A percentile compares a stretch with the other conserved stretches of the same genome.
Conservation (phyloP, 2,888 invertebrate genomes). For the Nebria salina region DNA sequence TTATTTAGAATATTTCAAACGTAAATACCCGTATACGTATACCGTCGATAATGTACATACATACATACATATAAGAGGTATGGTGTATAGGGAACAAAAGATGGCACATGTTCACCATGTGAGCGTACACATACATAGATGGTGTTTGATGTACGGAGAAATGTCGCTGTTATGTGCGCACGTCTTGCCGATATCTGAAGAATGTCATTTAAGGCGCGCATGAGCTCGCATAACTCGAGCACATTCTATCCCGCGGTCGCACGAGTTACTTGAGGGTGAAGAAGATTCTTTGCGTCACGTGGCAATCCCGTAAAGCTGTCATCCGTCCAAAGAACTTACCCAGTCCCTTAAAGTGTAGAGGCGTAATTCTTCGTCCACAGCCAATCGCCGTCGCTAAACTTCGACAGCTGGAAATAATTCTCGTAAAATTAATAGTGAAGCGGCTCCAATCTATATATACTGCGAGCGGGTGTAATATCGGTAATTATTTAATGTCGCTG, state of each 20-base stretch:
- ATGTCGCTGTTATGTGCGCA: constrained; percentile 32
- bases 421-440: constrained; percentile 29
- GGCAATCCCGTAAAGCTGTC: constrained; percentile 41
- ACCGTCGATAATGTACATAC: no score
- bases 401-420: constrained; percentile 46
- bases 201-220: constrained; percentile 46
- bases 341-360: background rate
- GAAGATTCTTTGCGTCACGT: constrained; percentile 41
- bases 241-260: constrained; percentile 28
- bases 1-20: background rate
- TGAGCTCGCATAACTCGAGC: constrained; percentile 44
- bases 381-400: constrained; percentile 3
- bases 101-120: constrained; percentile 13
- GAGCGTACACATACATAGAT: constrained; percentile 1
- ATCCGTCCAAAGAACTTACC: constrained; percentile 22
- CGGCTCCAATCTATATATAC: constrained; percentile 6
- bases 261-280: background rate
- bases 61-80: background rate
- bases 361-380: background rate
- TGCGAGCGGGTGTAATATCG: constrained; percentile 46
- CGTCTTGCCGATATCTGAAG: constrained; percentile 38
- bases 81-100: background rate
- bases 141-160: constrained; percentile 29
- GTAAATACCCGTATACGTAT: background rate
- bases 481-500: constrained; percentile 49